A percentile compares a stretch with the other conserved stretches of the same genome.
Conservation (phyloP, 2,797 vertebrate species). For the Poeciliopsis paucimaculata region DNA sequence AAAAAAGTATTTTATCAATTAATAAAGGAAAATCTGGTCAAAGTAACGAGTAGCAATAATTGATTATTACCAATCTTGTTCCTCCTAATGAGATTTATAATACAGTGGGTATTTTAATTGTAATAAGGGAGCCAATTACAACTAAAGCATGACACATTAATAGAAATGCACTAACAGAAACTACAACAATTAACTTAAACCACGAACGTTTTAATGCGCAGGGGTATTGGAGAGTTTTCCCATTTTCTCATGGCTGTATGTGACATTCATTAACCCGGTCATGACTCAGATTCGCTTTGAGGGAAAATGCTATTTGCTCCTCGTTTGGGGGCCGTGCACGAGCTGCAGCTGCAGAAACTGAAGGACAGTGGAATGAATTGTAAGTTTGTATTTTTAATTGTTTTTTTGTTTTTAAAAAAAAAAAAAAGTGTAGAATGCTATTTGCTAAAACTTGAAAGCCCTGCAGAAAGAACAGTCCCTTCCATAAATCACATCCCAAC, state of each 20-base stretch:
- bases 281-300: slow-evolving; percentile 33
- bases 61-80: slow-evolving; percentile 4
- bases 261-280: slow-evolving; percentile 40
- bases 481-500: neutral
- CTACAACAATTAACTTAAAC: slow-evolving; percentile 32
- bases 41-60: neutral
- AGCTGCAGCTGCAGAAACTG: slow-evolving; percentile 16
- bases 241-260: slow-evolving; percentile 26
- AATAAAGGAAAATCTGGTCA: slow-evolving; percentile 1
- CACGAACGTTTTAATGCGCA: slow-evolving; percentile 4
- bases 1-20: neutral
- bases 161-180: slow-evolving; percentile 24
- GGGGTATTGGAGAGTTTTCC: slow-evolving; percentile 18
- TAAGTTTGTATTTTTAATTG: slow-evolving; percentile 3
- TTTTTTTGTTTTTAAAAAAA: neutral
- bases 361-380: slow-evolving; percentile 5
- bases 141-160: slow-evolving; percentile 20
- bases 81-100: slow-evolving; percentile 15
- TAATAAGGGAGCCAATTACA: slow-evolving; percentile 34
- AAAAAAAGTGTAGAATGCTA: neutral
- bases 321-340: neutral
- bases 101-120: slow-evolving; percentile 29
- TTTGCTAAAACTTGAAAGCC: neutral
- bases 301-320: slow-evolving; percentile 19
- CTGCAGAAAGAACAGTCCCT: neutral